These are phyloP conservation scores for Prietella phreatophila DNA, from an alignment of 2,113 vertebrate species.

Conservation along the genomic window DNA sequence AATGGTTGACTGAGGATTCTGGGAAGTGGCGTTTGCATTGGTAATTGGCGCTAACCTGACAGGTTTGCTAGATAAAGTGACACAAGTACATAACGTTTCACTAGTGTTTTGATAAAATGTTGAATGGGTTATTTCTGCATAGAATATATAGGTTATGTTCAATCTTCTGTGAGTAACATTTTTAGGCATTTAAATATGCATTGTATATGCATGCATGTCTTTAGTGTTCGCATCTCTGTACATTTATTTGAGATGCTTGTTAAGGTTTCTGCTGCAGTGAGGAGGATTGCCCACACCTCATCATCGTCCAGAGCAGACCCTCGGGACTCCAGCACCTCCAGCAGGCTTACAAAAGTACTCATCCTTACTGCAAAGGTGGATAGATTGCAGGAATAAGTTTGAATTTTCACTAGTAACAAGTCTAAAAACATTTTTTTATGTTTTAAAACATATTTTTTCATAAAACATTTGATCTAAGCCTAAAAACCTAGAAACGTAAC, in stretches of 20 bases:
- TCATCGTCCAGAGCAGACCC: conserved; percentile 81
- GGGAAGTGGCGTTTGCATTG: background rate
- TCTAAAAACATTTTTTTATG: background rate
- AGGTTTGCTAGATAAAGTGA: background rate
- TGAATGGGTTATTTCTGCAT: background rate
- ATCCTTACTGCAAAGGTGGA: conserved; percentile 61
- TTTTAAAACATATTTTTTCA: too few relatives aligned
- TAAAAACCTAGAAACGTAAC: background rate
- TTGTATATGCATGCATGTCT: background rate
- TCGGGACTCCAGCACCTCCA: conserved; percentile 80
- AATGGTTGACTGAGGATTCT: background rate
- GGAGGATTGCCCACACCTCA: conserved; percentile 85
- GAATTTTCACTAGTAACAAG: background rate
- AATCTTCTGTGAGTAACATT: background rate
- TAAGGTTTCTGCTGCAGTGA: conserved; percentile 72
- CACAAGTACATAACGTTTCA: background rate
- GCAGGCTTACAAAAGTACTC: conserved; percentile 82
- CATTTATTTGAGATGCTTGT: conserved; percentile 77
- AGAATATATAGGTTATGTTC: background rate
- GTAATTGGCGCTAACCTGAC: background rate
- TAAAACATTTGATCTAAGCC: background rate
- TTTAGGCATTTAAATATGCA: background rate
- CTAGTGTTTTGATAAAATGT: background rate
- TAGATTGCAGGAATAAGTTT: background rate
- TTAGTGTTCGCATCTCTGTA: conserved; percentile 53